Conservation (phyloP, 2,888 invertebrate species). For the Noctua fimbriata region DNA sequence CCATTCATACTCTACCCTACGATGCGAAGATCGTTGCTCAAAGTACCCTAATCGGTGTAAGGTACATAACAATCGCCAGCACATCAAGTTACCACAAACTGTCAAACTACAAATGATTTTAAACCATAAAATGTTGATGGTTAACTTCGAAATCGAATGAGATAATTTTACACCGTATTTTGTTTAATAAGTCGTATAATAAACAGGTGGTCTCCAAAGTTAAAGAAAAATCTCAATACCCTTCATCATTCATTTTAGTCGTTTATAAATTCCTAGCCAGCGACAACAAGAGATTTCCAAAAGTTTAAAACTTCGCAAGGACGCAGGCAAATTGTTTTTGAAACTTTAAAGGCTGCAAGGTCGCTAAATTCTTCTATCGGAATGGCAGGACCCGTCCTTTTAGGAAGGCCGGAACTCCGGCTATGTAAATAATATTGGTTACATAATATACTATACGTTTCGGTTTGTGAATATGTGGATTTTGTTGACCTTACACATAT, state of each 20-base stretch:
- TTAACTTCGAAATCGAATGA: too few species aligned
- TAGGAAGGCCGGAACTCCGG: slow-evolving; percentile 19
- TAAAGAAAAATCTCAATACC: not conserved
- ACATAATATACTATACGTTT: slow-evolving; percentile 1
- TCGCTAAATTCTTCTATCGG: slow-evolving; percentile 39
- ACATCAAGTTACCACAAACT: too few species aligned
- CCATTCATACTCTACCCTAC: not conserved
- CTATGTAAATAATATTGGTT: slow-evolving; percentile 35
- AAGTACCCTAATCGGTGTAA: not conserved
- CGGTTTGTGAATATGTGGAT: slow-evolving; percentile 26
- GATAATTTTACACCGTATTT: too few species aligned
- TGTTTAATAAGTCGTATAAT: not conserved
- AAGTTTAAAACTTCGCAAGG: slow-evolving; percentile 30
- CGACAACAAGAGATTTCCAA: slow-evolving; percentile 16
- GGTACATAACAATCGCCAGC: too few species aligned
- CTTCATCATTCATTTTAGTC: slow-evolving; percentile 26
- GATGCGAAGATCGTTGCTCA: not conserved
- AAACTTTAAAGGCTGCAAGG: slow-evolving; percentile 39
- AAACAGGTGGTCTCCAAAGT: not conserved
- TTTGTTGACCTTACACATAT: slow-evolving; percentile 23
- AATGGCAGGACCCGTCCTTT: slow-evolving; percentile 1
- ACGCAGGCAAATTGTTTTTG: slow-evolving; percentile 33
- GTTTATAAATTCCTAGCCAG: slow-evolving; percentile 20
- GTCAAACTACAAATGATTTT: too few species aligned
- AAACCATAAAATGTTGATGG: too few species aligned